Evolutionary conservation across 2,888 invertebrate genomes (phyloP).

Genomic region (Eledona agricola): DNA sequence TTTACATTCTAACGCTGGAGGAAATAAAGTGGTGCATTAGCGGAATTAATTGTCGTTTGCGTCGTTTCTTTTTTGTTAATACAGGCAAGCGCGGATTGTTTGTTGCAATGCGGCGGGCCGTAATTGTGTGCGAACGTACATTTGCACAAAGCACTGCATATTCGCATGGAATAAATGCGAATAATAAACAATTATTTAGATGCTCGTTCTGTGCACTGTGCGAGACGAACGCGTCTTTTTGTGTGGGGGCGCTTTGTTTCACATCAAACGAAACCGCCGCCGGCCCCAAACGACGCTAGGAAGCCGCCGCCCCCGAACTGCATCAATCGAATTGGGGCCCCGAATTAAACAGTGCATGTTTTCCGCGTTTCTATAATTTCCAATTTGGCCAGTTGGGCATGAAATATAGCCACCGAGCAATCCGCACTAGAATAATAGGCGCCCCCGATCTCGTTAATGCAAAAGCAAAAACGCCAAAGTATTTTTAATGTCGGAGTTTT

Average conservation of each 20-base stretch:
- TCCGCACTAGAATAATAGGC: too few species aligned
- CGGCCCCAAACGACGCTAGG: constrained; percentile 1
- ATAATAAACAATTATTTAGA: constrained; percentile 39
- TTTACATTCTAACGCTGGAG: constrained; percentile 45
- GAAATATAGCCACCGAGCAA: too few species aligned
- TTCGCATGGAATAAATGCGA: constrained; percentile 33
- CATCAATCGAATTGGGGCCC: too few species aligned
- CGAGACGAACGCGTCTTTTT: constrained; percentile 24
- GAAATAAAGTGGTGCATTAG: constrained; percentile 49
- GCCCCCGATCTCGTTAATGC: too few species aligned
- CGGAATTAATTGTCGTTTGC: constrained; percentile 45
- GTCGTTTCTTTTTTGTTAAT: constrained; percentile 34
- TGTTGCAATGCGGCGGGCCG: constrained; percentile 27
- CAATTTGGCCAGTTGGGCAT: too few species aligned
- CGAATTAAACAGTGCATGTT: too few species aligned
- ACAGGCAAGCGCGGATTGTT: constrained; percentile 32
- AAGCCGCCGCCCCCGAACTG: too few species aligned
- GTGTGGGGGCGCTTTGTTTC: constrained; percentile 22
- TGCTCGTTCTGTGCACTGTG: constrained; percentile 20
- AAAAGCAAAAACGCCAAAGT: too few species aligned
- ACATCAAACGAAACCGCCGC: constrained; percentile 9
- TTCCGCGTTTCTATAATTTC: too few species aligned
- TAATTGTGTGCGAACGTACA: constrained; percentile 7
- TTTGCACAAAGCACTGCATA: constrained; percentile 22
- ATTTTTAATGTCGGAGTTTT: too few species aligned